phyloP scores from a whole-genome alignment of 92 coral and sea anemone genomes.

The Epizoanthus illoricatus region DNA sequence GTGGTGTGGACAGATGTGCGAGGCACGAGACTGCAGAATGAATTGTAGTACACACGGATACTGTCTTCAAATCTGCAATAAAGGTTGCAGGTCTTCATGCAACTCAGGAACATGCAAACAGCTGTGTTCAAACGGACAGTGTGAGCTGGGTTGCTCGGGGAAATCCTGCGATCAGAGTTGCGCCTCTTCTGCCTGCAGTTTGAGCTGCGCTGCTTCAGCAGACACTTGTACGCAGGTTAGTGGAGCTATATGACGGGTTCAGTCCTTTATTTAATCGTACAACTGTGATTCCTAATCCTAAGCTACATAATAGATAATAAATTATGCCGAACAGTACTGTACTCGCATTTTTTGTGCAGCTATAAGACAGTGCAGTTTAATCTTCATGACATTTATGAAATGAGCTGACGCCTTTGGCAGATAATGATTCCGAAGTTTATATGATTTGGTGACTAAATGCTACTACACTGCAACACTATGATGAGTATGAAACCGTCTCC shows the following conservation, averaged over 20 bases:
- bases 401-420: no score
- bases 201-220: slow-evolving; percentile 17
- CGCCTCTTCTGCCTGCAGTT: slow-evolving; percentile 14
- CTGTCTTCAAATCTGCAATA: slow-evolving; percentile 32
- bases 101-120: slow-evolving; percentile 28
- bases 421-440: no score
- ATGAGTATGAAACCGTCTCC: no score
- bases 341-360: no score
- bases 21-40: not conserved
- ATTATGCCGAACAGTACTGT: no score
- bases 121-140: slow-evolving; percentile 22
- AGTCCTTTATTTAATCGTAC: not conserved
- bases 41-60: slow-evolving; percentile 1
- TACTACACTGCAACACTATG: no score
- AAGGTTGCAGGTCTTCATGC: slow-evolving; percentile 17
- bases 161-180: slow-evolving; percentile 33
- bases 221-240: slow-evolving; percentile 14
- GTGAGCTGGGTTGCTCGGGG: slow-evolving; percentile 19
- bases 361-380: no score
- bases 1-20: slow-evolving; percentile 27
- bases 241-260: not conserved
- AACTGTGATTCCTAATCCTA: not conserved
- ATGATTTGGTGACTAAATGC: no score
- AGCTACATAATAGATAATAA: no score
- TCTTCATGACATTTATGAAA: no score